phyloP scores from a whole-genome alignment of 2,888 invertebrate species.

The Ecliptopera silaceata region DNA sequence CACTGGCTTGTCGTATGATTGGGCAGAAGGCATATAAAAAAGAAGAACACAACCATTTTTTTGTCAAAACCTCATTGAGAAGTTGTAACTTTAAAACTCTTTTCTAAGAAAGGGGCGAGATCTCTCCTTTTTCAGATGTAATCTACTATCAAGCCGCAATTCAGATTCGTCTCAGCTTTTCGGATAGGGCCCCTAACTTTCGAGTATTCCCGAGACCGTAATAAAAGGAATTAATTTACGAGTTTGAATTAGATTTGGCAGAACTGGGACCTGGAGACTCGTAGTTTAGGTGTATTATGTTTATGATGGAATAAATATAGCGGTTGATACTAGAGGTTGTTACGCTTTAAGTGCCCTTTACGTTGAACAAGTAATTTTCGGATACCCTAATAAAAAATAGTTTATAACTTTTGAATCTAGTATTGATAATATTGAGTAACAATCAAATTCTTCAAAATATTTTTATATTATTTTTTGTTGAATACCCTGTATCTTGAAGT shows the following conservation, averaged over 20 bases:
- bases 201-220: slow-evolving; percentile 24
- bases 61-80: not conserved
- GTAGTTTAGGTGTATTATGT: slow-evolving; percentile 14
- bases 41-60: too few relatives aligned
- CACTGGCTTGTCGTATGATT: too few relatives aligned
- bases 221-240: slow-evolving; percentile 40
- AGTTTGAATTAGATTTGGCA: slow-evolving; percentile 33
- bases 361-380: not conserved
- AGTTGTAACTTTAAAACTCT: not conserved
- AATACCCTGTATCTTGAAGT: too few relatives aligned
- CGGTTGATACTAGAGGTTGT: not conserved
- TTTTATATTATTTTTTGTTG: too few relatives aligned
- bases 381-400: too few relatives aligned
- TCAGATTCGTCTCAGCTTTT: slow-evolving; percentile 23
- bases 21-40: too few relatives aligned
- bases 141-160: slow-evolving; percentile 18
- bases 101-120: not conserved
- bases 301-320: slow-evolving; percentile 12
- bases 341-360: not conserved
- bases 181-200: slow-evolving; percentile 16
- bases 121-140: slow-evolving; percentile 12
- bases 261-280: slow-evolving; percentile 31
- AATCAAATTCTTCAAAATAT: too few relatives aligned
- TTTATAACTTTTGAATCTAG: too few relatives aligned
- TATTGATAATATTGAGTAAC: too few relatives aligned